Percentiles rank a stretch among this genome's conserved stretches.
Evolutionary conservation across 2,113 vertebrate genomes (phyloP).

Genomic region (Paraplagusia blochii): DNA sequence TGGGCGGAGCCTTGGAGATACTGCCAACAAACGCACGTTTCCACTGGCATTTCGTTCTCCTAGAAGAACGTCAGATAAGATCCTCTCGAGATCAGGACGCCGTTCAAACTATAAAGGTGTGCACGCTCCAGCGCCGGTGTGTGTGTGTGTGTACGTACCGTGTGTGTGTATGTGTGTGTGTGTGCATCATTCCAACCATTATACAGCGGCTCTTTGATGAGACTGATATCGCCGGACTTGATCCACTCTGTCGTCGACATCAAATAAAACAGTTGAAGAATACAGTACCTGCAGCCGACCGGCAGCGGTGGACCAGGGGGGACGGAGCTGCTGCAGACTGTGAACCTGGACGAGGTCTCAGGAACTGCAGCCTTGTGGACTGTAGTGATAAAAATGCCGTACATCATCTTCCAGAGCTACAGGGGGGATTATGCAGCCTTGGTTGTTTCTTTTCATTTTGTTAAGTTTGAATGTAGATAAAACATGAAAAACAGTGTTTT

Average conservation of each 20-base stretch:
- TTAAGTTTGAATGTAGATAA: background rate
- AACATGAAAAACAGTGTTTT: no score
- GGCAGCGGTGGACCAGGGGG: slow-evolving; percentile 20
- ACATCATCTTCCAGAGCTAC: slow-evolving; percentile 1
- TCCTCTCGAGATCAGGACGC: slow-evolving; percentile 42
- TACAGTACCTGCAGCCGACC: slow-evolving; percentile 33
- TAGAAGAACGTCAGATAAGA: slow-evolving; percentile 41
- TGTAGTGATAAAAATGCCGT: background rate
- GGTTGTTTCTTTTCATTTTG: background rate
- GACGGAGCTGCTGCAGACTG: slow-evolving; percentile 2
- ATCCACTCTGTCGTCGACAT: slow-evolving; percentile 62
- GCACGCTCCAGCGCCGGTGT: slow-evolving; percentile 10
- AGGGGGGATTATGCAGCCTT: background rate
- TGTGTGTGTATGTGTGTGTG: background rate
- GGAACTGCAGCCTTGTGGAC: background rate
- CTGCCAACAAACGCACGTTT: slow-evolving; percentile 36
- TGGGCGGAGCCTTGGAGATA: slow-evolving; percentile 7
- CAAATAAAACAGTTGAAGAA: slow-evolving; percentile 50
- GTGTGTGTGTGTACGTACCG: slow-evolving; percentile 2
- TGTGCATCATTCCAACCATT: slow-evolving; percentile 26
- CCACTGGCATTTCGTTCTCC: slow-evolving; percentile 43
- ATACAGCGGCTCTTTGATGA: slow-evolving; percentile 56
- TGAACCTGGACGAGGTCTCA: background rate
- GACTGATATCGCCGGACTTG: slow-evolving; percentile 57
- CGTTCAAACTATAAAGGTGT: slow-evolving; percentile 54